These are phyloP conservation scores for Dermatemys mawii DNA, from an alignment of 2,113 vertebrate species.

Conservation along the genomic window DNA sequence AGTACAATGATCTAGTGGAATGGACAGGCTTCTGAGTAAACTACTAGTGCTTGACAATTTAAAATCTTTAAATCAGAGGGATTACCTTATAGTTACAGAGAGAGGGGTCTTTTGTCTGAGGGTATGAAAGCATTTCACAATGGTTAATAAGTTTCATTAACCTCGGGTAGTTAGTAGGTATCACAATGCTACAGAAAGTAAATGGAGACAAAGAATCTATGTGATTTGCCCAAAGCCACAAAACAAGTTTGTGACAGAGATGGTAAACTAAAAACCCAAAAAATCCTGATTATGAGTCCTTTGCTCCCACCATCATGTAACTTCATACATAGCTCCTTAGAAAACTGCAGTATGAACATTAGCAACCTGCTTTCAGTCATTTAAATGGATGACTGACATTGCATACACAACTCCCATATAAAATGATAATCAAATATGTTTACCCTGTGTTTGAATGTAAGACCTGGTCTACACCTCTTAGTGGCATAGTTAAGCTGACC, in stretches of 20 bases:
- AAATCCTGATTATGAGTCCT: neutral
- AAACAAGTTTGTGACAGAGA: slow-evolving; percentile 32
- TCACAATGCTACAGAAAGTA: neutral
- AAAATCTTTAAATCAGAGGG: neutral
- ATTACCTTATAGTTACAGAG: neutral
- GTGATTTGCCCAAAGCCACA: slow-evolving; percentile 5
- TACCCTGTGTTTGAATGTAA: neutral
- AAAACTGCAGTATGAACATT: neutral
- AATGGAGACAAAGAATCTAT: slow-evolving; percentile 13
- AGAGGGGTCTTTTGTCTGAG: neutral
- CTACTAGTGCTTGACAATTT: neutral
- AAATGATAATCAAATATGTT: slow-evolving; percentile 5
- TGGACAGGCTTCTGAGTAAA: neutral
- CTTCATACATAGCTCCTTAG: neutral
- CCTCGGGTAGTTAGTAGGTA: neutral
- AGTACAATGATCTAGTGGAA: slow-evolving; percentile 28
- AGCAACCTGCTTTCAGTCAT: neutral
- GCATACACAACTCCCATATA: neutral
- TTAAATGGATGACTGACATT: neutral
- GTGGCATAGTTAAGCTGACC: neutral
- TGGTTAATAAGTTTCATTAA: neutral
- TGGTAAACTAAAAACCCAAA: slow-evolving; percentile 27
- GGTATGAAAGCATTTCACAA: neutral
- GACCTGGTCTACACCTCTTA: neutral
- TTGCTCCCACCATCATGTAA: neutral